Evolutionary conservation across 1,140 invertebrate species (phyloP).

Genomic region (Chelonus insularis): DNA sequence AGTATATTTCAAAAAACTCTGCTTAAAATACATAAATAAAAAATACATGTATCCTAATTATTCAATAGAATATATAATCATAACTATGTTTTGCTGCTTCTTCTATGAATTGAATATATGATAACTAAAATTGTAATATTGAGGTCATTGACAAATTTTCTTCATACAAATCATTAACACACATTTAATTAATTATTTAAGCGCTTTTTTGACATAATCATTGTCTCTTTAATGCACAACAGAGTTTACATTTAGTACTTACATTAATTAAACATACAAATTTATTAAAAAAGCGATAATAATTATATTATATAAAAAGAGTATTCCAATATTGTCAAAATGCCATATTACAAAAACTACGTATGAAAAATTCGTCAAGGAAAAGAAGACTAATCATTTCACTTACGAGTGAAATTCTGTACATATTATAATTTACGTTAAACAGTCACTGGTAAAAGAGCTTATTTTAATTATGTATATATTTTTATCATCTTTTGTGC

Average conservation of each 20-base stretch:
- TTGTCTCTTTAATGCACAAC: slow-evolving; percentile 1
- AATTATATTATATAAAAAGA: not conserved
- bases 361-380: too few species aligned
- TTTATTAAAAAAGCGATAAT: not conserved
- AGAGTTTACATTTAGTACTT: not conserved
- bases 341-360: not conserved
- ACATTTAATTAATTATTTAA: not conserved
- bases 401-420: not conserved
- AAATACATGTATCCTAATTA: too few species aligned
- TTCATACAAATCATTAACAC: not conserved
- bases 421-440: not conserved
- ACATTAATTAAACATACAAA: too few species aligned
- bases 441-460: too few species aligned
- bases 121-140: too few species aligned
- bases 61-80: too few species aligned
- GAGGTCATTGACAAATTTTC: slow-evolving; percentile 2
- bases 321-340: not conserved
- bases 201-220: not conserved
- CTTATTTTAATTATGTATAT: too few species aligned
- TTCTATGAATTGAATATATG: too few species aligned
- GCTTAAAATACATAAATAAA: too few species aligned
- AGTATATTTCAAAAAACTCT: too few species aligned
- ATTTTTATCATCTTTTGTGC: slow-evolving; percentile 1
- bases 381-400: not conserved
- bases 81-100: too few species aligned